Base-by-base conservation (phyloP, 2,888 invertebrate genomes). In the Aspidiotus rigidus region DNA sequence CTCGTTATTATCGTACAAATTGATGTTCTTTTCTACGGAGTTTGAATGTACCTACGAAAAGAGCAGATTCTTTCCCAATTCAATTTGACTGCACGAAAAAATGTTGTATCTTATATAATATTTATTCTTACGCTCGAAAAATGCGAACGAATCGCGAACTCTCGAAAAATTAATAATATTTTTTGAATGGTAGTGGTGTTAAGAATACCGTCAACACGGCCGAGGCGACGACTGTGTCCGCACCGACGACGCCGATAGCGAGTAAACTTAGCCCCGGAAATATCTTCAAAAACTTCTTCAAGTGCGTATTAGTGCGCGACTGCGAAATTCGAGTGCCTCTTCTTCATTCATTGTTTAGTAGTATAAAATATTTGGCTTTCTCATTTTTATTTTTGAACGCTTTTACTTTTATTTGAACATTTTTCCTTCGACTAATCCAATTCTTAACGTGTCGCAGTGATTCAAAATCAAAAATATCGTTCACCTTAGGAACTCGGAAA, bases 201-300 rank as follows among this genome's bases (percentile, higher is more conserved):
- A 66, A 66, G 59, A 66, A 59, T 49, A 39, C 28, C 59, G 17
- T 57, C 15, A 69, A 44, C 44, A 57, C 56, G 40, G 54, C 39
- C 16, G 62, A 62, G 42, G 62, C 54, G 56, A 62, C 62, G 28
- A 62, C 69, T 40, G 62, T 69, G 57, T 69, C 79, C 73, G 79
- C 81, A 73, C 79, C 81, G 72, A 78, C 86, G 76, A 85, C 86
- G 63, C 81, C 83, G 71, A 86, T 86, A 73, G 81, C 83, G 80
- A 84, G 82, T 79, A 89, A 90, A 81, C 86, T 90, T 78, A 89
- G 91, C 76, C 87, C 90, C 71, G 88, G 88, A 79, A 88, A 88
- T 84, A 90, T 93, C 82, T 91, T 93, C 86, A 93, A 93, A 85
- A 93, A 92, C 84, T 92, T 93, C 84, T 93, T 93, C 88, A 93